Percentiles rank a stretch among this genome's conserved stretches.
Conservation (phyloP, 2,113 vertebrate species). For the Leucoraja erinaceus region DNA sequence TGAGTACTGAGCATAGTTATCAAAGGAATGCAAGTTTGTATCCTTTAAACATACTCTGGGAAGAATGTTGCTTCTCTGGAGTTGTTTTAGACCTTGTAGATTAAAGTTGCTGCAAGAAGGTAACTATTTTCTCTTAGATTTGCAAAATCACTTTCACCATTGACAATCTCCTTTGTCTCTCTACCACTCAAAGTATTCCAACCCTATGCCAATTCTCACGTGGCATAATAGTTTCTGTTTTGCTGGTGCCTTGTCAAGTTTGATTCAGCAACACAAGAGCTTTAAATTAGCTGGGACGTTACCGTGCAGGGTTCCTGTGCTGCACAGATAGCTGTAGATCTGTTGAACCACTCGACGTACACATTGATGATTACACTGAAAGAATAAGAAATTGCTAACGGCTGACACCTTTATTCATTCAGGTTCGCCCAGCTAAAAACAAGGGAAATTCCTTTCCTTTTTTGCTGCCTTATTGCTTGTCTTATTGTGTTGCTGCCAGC, state of each 20-base stretch:
- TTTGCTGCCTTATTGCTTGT: conserved; percentile 44
- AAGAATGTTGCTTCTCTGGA: background rate
- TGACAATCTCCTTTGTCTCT: conserved; percentile 52
- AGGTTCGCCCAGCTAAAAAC: conserved; percentile 48
- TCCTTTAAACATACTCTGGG: background rate
- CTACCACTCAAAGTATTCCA: conserved; percentile 57
- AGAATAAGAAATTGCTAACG: conserved; percentile 54
- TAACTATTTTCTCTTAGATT: background rate
- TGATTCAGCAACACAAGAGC: conserved; percentile 58
- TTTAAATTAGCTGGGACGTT: conserved; percentile 64
- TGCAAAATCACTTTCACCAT: conserved; percentile 32
- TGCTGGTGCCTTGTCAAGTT: conserved; percentile 59
- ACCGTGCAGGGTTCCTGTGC: conserved; percentile 55
- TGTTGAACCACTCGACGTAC: conserved; percentile 54
- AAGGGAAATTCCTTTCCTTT: conserved; percentile 44
- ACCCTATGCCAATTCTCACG: conserved; percentile 54
- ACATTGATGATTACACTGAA: conserved; percentile 59
- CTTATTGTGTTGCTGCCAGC: conserved; percentile 48
- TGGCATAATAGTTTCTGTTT: conserved; percentile 62
- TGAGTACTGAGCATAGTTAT: background rate
- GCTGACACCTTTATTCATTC: conserved; percentile 50
- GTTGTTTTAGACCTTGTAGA: background rate
- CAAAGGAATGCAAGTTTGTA: background rate
- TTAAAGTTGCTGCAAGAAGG: background rate
- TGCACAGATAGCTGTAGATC: conserved; percentile 47